Evolutionary conservation across 2,113 vertebrate species (phyloP).

Genomic region (Tachycineta bicolor): DNA sequence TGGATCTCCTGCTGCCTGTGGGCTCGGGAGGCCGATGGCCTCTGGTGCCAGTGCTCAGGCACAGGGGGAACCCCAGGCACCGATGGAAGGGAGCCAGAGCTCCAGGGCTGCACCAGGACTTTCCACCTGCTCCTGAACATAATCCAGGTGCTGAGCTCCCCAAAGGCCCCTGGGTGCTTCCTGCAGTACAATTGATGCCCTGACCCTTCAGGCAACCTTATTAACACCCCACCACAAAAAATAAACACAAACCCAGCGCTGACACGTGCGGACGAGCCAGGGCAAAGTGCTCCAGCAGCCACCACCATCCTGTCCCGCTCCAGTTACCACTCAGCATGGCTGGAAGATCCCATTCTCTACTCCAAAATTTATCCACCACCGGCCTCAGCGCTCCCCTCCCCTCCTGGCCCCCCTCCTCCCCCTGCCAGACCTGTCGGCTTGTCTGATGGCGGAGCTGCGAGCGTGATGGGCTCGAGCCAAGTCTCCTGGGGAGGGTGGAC

Average conservation of each 20-base stretch:
- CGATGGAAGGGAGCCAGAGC: rapidly evolving
- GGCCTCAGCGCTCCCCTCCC: neutral
- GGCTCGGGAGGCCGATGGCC: rapidly evolving
- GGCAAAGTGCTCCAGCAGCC: neutral
- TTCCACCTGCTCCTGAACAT: neutral
- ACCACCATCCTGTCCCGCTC: rapidly evolving
- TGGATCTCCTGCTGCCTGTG: neutral
- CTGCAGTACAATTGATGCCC: neutral
- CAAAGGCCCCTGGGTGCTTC: neutral
- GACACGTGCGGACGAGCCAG: rapidly evolving
- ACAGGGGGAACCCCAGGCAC: rapidly evolving
- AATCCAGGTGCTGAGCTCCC: neutral
- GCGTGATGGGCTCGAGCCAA: neutral
- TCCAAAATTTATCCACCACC: rapidly evolving
- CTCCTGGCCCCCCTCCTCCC: neutral
- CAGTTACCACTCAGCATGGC: neutral
- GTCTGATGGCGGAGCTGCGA: neutral
- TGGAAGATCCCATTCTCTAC: neutral
- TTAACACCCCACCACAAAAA: neutral
- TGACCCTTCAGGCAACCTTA: neutral
- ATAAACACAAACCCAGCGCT: neutral
- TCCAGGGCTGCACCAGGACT: neutral
- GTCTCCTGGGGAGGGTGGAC: slow-evolving; percentile 50
- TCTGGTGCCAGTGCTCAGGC: neutral
- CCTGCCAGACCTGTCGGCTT: neutral